Evolutionary conservation across 2,113 vertebrate genomes (phyloP), one percentile per base, ranked within the genome.

Genomic region (Chelonoidis abingdonii): DNA sequence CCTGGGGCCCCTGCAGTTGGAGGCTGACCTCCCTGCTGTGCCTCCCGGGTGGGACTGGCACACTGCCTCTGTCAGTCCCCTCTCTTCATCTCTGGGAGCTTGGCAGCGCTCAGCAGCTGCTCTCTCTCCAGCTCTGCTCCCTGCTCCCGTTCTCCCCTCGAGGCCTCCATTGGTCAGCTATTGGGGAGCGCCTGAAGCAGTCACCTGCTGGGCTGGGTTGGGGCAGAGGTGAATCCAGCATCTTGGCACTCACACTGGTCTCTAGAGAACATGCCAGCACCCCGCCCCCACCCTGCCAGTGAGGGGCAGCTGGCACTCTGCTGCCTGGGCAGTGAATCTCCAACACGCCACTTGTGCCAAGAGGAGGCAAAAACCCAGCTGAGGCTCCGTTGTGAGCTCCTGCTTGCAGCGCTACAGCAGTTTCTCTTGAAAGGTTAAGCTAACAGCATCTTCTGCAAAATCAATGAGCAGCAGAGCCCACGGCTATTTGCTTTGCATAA

Each of bases 371-470:
- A 69, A 53, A 47, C 24, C 44, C 54, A n/a, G 50, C 38, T 7
- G n/a, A 44, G 1, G 87, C 93, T 86, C 93, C 1, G 5, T 69
- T 16, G 50, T 31, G 49, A 80, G 79, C 47, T 53, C 79, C 49
- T 44, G 49, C 59, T 84, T 50, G 13, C 92, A 4, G 89, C 52
- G 94, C 89, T 95, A 50, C 96, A 96, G 94, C 97, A 75, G 90
- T 72, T 94, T 88, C 97, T 98, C 96, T 89, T 92, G 95, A 98
- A 98, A 98, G 98, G 98, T 98, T 98, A 98, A 98, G 97, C 98
- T 98, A 98, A 98, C 98, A 98, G 97, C 98, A 96, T 94, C 97
- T 97, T 93, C 94, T 85, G 92, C 96, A 93, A 97, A 98, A 98
- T 98, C 98, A 88, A 97, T 97, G 96, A 72, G 52, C 89, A 86